Conservation (phyloP, 1,140 invertebrate species). For the Drosophila melanica region DNA sequence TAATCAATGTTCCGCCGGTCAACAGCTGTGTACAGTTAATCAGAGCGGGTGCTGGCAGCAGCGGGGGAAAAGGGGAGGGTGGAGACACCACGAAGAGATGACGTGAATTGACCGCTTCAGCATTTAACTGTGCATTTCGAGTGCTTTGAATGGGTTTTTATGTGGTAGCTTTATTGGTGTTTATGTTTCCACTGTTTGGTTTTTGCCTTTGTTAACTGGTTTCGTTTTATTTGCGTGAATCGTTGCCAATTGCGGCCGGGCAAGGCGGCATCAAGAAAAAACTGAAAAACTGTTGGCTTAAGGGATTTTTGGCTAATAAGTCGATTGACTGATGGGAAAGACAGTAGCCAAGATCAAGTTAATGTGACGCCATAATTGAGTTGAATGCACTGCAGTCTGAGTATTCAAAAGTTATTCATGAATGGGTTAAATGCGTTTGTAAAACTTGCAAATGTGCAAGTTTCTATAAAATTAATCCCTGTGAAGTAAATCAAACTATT, state of each 20-base stretch:
- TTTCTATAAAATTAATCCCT: too few species aligned
- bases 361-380: conserved; percentile 6
- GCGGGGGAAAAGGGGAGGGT: background rate
- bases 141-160: conserved; percentile 31
- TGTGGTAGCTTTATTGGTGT: conserved; percentile 25
- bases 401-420: background rate
- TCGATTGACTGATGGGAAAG: background rate
- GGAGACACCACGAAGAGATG: conserved; percentile 2
- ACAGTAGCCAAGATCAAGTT: conserved; percentile 1
- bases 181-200: conserved; percentile 33
- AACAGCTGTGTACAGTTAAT: conserved; percentile 27
- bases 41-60: conserved; percentile 12
- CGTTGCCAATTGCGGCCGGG: conserved; percentile 18
- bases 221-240: conserved; percentile 35
- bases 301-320: conserved; percentile 8
- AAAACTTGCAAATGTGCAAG: too few species aligned
- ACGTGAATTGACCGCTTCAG: conserved; percentile 33
- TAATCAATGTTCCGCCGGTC: conserved; percentile 22
- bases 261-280: background rate
- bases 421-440: background rate
- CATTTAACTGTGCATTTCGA: conserved; percentile 65
- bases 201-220: conserved; percentile 32
- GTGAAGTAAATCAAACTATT: conserved; percentile 4
- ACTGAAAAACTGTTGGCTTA: conserved; percentile 6
- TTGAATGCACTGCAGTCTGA: conserved; percentile 11